Evolutionary conservation across 2,888 invertebrate species (phyloP).

Genomic region (Autographa pulchrina): DNA sequence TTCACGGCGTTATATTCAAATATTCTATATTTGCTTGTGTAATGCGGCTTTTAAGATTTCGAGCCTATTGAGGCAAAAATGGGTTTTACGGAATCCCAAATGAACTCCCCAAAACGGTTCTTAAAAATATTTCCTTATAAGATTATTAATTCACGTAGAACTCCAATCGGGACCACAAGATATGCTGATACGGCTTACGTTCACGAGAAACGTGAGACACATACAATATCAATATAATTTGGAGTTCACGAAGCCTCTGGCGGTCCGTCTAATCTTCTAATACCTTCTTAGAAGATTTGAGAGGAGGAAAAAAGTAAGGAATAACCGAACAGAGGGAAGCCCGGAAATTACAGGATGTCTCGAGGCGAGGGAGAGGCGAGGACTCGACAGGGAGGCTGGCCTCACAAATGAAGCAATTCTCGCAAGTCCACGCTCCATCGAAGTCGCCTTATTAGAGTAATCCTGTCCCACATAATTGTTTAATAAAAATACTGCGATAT

Average conservation of each 20-base stretch:
- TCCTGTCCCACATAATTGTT: conserved; percentile 52
- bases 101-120: not conserved
- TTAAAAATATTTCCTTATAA: conserved; percentile 8
- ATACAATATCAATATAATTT: conserved; percentile 61
- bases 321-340: conserved; percentile 57
- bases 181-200: conserved; percentile 43
- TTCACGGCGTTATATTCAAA: too few species aligned
- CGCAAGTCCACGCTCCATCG: conserved; percentile 54
- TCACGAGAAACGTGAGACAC: conserved; percentile 52
- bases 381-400: conserved; percentile 19
- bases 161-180: conserved; percentile 36
- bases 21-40: not conserved
- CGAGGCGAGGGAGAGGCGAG: conserved; percentile 10
- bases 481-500: conserved; percentile 47
- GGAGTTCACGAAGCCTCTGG: conserved; percentile 52
- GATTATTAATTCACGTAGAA: conserved; percentile 10
- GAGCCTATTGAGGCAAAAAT: not conserved
- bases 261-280: conserved; percentile 59
- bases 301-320: conserved; percentile 56
- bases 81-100: not conserved
- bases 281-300: conserved; percentile 58
- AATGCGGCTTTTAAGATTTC: not conserved
- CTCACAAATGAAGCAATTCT: conserved; percentile 62
- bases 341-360: conserved; percentile 62
- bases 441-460: conserved; percentile 58